Conservation (phyloP, 2,888 invertebrate species). For the Limnephilus rhombicus region DNA sequence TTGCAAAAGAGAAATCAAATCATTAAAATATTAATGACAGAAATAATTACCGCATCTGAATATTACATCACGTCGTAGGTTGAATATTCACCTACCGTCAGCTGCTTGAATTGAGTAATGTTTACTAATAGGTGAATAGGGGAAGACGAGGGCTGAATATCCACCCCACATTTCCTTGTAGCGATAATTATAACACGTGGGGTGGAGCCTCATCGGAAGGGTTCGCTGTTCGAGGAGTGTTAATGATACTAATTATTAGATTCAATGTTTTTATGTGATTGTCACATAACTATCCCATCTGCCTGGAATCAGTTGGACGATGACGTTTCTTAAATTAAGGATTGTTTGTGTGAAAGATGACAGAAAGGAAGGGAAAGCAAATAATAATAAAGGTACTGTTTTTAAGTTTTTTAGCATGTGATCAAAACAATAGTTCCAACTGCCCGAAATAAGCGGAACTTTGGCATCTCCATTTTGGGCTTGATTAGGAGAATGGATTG, state of each 20-base stretch:
- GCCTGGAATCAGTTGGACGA: not conserved
- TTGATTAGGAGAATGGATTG: no score
- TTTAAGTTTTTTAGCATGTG: no score
- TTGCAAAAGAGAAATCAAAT: no score
- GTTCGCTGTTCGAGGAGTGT: not conserved
- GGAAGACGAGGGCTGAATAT: not conserved
- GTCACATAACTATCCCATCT: not conserved
- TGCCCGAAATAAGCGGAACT: no score
- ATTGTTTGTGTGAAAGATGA: not conserved
- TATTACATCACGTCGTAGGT: not conserved
- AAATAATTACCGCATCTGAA: no score
- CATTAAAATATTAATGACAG: no score
- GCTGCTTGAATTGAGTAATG: not conserved
- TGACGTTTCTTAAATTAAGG: not conserved
- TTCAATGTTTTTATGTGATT: not conserved
- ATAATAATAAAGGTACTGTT: no score
- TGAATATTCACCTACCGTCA: not conserved
- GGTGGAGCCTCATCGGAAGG: not conserved
- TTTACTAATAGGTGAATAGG: not conserved
- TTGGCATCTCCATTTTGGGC: no score
- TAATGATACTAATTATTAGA: not conserved
- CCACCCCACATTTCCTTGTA: not conserved
- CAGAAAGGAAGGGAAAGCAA: no score
- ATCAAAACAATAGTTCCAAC: no score
- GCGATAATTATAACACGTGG: not conserved